Evolutionary conservation across 2,888 invertebrate genomes (phyloP).

Genomic region (Lumbricus terrestris): DNA sequence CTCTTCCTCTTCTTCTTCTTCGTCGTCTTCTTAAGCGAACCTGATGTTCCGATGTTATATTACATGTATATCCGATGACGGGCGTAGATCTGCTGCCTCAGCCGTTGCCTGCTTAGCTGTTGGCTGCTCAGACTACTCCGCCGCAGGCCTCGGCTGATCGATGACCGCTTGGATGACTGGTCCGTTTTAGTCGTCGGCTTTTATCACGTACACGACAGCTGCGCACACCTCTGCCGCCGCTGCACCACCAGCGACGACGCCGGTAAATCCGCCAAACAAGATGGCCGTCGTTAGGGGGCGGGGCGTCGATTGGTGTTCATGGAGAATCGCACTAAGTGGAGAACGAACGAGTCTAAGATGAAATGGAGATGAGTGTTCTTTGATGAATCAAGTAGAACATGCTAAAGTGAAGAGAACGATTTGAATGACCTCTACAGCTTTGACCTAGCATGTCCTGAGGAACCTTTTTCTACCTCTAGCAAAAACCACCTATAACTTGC

Average conservation of each 20-base stretch:
- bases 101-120: background rate
- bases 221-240: conserved; percentile 11
- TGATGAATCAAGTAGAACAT: background rate
- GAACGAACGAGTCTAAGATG: background rate
- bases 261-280: conserved; percentile 3
- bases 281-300: background rate
- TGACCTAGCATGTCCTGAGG: no score
- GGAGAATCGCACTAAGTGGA: background rate
- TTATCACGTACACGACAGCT: conserved; percentile 11
- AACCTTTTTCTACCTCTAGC: no score
- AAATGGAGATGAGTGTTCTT: background rate
- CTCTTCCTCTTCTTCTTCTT: background rate
- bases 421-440: no score
- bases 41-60: background rate
- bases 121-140: background rate
- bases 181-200: background rate
- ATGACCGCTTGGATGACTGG: background rate
- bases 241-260: background rate
- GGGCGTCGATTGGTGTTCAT: background rate
- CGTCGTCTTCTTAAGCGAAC: background rate
- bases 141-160: background rate
- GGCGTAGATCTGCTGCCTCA: background rate
- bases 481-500: no score
- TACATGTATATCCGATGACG: background rate
- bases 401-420: background rate